Base-by-base conservation (phyloP, 2,888 invertebrate genomes). In the Plagodis dolabraria region DNA sequence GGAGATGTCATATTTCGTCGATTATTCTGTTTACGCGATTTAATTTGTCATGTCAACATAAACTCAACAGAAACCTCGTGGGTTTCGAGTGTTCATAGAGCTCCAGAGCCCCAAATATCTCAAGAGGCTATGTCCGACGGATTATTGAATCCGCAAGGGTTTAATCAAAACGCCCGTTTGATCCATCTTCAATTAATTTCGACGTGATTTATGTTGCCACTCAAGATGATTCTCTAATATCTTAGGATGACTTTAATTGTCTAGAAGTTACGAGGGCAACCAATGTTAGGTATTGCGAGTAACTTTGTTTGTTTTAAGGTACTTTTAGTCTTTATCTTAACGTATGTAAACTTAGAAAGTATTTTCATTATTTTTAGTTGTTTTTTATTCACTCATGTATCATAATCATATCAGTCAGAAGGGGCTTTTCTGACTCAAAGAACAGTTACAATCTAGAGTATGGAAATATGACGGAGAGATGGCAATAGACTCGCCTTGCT, bases 161-260 rank as follows among this genome's bases (percentile, higher is more conserved):
- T 49, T 63, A 57, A 62, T 64, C 51, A 58, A 62, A 58, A 48
- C 49, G 58, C 57, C 51, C 58, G 62, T 53, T 63, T 57, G 51
- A 65, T 60, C 61, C 65, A 35, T 57, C 58, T 58, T 60, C 68
- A 60, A 64, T 66, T 65, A 63, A 66, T 64, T 65, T 64, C 56
- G 60, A 61, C 57, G 35, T 58, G 54, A 62, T 58, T 62, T 54
- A 54, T 51, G 60, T 60, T 56, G 46, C 47, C 51, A 48, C 45
- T 49, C 57, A 51, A 60, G 61, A 52, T 46, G 67, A 60, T 60
- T 62, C 50, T 43, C 33, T 50, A 49, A 60, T 55, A 55, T 43
- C 42, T 47, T 56, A 49, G 35, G 46, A 57, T 40, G 22, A 52
- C 53, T 59, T 55, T 58, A 52, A 57, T 62, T 62, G 49, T 55